Evolutionary conservation across 2,888 invertebrate genomes (phyloP), one percentile per base, ranked within the genome.

Genomic region (Netelia fuscicornis): DNA sequence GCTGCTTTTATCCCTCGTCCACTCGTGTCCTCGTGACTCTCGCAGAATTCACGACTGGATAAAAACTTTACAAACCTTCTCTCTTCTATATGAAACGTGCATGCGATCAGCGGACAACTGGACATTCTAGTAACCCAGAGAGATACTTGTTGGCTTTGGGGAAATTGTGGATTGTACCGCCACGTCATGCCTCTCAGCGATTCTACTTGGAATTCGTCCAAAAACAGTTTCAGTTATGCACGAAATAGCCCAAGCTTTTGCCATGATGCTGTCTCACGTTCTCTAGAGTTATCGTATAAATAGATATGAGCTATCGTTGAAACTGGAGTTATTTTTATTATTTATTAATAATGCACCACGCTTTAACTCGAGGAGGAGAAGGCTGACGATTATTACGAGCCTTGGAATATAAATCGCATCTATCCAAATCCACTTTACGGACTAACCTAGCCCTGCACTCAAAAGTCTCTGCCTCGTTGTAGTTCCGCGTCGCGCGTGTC

Each of bases 401-500:
- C 23, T 42, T n/a, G 64, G 17, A 25, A 70, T 56, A 56, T 72
- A 72, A 79, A 79, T 72, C 62, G 62, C 56, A 30, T 67, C 56
- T 10, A 76, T 67, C 76, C 54, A 65, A 42, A 65, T 11, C 42
- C 58, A 77, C 56, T 67, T 67, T 56, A 67, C 23, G 25, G 56
- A 77, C 56, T 23, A 67, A 58, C 42, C 54, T 42, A 76, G 54
- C 54, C 37, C 48, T 13, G 13, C 48, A 48, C 11, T 48, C 48
- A 48, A 48, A 48, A 10, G 13, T 48, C 48, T 13, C 48, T 13
- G 13, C 13, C 48, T 48, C 48, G 48, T 13, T 48, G 17, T 37
- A 60, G 72, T 67, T 71, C 58, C 58, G 52, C 80, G 54, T 72
- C 67, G 67, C 84, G 80, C 83, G 65, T 60, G 68, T 84, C 84